Evolutionary conservation across 2,797 vertebrate species (phyloP).

Genomic region (Anabacerthia variegaticeps): DNA sequence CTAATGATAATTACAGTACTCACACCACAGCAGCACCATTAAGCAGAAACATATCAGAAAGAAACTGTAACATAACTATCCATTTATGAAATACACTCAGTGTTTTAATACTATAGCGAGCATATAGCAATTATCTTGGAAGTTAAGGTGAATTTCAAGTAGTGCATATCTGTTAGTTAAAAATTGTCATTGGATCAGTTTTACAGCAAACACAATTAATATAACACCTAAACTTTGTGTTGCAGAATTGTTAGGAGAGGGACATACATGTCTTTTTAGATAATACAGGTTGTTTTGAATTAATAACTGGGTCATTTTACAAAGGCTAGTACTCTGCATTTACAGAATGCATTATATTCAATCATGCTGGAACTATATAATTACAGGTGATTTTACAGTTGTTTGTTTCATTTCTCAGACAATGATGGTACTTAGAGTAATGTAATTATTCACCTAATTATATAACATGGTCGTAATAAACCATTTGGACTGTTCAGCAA

Average conservation of each 20-base stretch:
- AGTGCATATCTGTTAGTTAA: background rate
- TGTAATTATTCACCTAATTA: constrained; percentile 24
- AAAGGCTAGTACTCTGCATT: background rate
- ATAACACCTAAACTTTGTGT: background rate
- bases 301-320: background rate
- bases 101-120: background rate
- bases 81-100: background rate
- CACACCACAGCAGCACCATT: background rate
- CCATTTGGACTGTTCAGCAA: background rate
- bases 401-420: constrained; percentile 34
- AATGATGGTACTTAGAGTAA: constrained; percentile 11
- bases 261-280: background rate
- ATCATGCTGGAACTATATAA: background rate
- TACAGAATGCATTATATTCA: background rate
- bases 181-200: background rate
- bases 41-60: background rate
- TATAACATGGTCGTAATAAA: background rate
- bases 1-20: constrained; percentile 6
- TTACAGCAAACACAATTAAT: background rate
- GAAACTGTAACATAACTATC: background rate
- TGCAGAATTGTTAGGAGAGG: background rate
- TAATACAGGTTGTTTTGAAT: background rate
- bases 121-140: background rate
- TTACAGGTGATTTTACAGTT: constrained; percentile 47
- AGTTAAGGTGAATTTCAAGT: background rate